phyloP scores from a whole-genome alignment of 2,888 invertebrate genomes.

The Melieria omissa region DNA sequence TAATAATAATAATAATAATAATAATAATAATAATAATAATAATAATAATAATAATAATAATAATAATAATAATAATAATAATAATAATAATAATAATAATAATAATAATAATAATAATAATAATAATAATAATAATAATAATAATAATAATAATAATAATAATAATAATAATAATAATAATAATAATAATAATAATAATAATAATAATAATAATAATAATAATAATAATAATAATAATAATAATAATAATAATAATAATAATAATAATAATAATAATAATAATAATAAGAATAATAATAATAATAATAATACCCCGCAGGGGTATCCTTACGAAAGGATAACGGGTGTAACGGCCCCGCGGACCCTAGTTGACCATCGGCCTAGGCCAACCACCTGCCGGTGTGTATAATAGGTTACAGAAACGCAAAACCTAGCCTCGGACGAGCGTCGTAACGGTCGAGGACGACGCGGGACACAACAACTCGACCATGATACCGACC shows the following conservation, averaged over 20 bases:
- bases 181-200: background rate
- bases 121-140: constrained; percentile 19
- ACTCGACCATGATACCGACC: too few species aligned
- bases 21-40: constrained; percentile 19
- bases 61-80: constrained; percentile 2
- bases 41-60: constrained; percentile 24
- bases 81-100: constrained; percentile 18
- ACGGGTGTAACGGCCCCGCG: too few species aligned
- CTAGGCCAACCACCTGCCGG: too few species aligned
- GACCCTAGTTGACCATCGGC: too few species aligned
- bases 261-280: constrained; percentile 9
- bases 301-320: background rate
- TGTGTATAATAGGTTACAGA: too few species aligned
- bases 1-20: constrained; percentile 23
- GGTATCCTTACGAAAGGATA: too few species aligned
- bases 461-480: too few species aligned
- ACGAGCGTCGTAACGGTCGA: too few species aligned
- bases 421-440: too few species aligned
- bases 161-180: constrained; percentile 10
- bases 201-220: constrained; percentile 23
- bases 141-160: constrained; percentile 12
- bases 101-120: constrained; percentile 34
- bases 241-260: constrained; percentile 11
- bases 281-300: background rate
- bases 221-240: constrained; percentile 1